Base-by-base conservation (phyloP, 2,888 invertebrate species). In the Exocentrus adspersus region DNA sequence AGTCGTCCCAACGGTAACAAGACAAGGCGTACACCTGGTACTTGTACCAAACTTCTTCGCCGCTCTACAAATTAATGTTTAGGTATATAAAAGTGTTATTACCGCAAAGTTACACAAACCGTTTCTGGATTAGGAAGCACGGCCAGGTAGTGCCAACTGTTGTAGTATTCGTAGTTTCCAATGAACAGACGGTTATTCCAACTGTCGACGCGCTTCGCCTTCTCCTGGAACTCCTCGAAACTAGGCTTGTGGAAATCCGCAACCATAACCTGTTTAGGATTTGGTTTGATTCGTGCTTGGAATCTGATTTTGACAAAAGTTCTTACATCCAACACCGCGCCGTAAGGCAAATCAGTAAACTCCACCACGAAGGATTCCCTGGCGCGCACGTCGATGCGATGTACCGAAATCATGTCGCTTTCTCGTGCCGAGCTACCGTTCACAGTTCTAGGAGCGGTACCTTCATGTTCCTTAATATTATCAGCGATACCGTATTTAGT, bases 181-280 rank as follows among this genome's bases (percentile, higher is more conserved):
- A 62, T 45, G 12, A 61, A 51, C 12, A 72, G 17, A 7, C n/a
- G 46, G 32, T 32, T 62, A 10, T 63, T 59, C 10, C 51, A 20
- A 4, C 10, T 2, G 7, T 28, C 64, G 1, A 72, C 6, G 19
- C 32, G 14, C 12, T 5, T 42, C 17, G 37, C 41, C 12, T 65
- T 54, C 2, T 16, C 28, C 28, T 54, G 52, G 57, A 74, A 73
- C 42, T 64, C 60, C 9, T 16, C 17, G 9, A 50, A 58, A 10
- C 50, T 66, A 5, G 73, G 72, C 60, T 74, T 74, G 45, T 69
- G 50, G 28, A 71, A 71, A 57, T 67, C 30, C 5, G 72, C 66
- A 14, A 73, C 14, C 6, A 64, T 42, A 43, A 70, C 64, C 37
- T 37, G n/a, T 37, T 1, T n/a, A 37, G n/a, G n/a, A n/a, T n/a